Conservation (phyloP, 2,888 invertebrate genomes). For the Drosophila meridiana region DNA sequence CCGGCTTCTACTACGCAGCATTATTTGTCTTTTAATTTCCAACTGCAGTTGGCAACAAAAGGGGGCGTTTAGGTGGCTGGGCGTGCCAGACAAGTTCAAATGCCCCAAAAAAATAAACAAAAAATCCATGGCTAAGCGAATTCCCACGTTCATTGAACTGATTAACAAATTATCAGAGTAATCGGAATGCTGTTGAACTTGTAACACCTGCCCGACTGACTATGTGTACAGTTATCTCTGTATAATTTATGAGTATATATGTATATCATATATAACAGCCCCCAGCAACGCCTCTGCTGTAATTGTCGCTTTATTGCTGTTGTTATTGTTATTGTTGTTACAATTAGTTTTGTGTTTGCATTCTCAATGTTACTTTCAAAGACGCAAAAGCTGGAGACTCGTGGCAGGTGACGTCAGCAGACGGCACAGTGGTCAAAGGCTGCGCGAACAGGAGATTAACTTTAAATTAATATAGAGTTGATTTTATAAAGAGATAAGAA, state of each 20-base stretch:
- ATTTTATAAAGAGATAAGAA: background rate
- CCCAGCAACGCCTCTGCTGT: constrained; percentile 20
- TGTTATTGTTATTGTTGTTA: constrained; percentile 8
- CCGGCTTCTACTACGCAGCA: constrained; percentile 59
- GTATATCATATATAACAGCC: background rate
- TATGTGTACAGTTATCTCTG: background rate
- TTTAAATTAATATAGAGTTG: background rate
- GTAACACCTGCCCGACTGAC: constrained; percentile 31
- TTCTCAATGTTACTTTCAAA: constrained; percentile 37
- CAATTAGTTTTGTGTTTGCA: constrained; percentile 30
- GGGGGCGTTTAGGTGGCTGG: background rate
- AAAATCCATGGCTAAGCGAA: constrained; percentile 24
- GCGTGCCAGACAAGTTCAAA: constrained; percentile 33
- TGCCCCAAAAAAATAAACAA: constrained; percentile 22
- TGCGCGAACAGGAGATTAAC: background rate
- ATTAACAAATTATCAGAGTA: constrained; percentile 23
- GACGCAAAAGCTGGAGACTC: constrained; percentile 48
- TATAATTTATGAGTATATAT: background rate
- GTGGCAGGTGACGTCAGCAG: constrained; percentile 50
- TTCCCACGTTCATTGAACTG: constrained; percentile 73
- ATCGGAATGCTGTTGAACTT: constrained; percentile 44
- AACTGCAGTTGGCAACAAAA: constrained; percentile 48
- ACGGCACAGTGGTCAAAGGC: constrained; percentile 36
- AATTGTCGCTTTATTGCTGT: constrained; percentile 14
- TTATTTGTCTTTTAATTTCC: background rate